Conservation (phyloP, 2,797 vertebrate genomes). For the Carcharodon carcharias region DNA sequence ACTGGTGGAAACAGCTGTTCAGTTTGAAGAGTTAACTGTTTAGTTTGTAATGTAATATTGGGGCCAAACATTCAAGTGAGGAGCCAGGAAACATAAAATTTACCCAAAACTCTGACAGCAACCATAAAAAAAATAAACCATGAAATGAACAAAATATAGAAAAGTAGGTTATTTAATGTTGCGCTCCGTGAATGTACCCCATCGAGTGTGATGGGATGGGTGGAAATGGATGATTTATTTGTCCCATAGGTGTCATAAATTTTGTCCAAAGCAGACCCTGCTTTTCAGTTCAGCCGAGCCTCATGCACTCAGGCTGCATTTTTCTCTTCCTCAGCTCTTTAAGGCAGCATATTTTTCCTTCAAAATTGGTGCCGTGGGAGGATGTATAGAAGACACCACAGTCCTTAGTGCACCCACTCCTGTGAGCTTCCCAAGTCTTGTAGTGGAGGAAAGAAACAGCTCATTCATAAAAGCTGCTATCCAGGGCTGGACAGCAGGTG, state of each 20-base stretch:
- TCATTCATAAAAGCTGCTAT: slow-evolving; percentile 43
- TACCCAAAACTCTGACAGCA: slow-evolving; percentile 51
- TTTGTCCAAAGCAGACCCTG: slow-evolving; percentile 51
- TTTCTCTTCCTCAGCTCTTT: slow-evolving; percentile 41
- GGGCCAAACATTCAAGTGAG: neutral
- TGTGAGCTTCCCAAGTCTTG: slow-evolving; percentile 44
- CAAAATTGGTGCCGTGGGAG: slow-evolving; percentile 59
- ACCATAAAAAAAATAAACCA: slow-evolving; percentile 48
- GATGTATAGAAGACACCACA: slow-evolving; percentile 61
- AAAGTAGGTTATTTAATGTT: slow-evolving; percentile 70
- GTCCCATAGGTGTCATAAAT: slow-evolving; percentile 66
- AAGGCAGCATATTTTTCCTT: slow-evolving; percentile 45
- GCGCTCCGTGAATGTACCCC: slow-evolving; percentile 56
- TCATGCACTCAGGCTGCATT: slow-evolving; percentile 38
- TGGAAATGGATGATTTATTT: slow-evolving; percentile 66
- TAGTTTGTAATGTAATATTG: slow-evolving; percentile 30
- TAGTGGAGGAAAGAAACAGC: slow-evolving; percentile 41
- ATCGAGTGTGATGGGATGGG: slow-evolving; percentile 59
- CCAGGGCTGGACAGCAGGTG: slow-evolving; percentile 52
- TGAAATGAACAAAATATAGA: slow-evolving; percentile 58
- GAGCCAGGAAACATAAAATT: slow-evolving; percentile 35
- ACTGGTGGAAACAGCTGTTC: slow-evolving; percentile 25
- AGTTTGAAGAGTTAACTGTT: slow-evolving; percentile 26
- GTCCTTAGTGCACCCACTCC: slow-evolving; percentile 49
- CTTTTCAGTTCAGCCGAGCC: slow-evolving; percentile 48